Evolutionary conservation across 1,140 invertebrate genomes (phyloP), one percentile per base, ranked within the genome.

Genomic region (Scaptomyza montana): DNA sequence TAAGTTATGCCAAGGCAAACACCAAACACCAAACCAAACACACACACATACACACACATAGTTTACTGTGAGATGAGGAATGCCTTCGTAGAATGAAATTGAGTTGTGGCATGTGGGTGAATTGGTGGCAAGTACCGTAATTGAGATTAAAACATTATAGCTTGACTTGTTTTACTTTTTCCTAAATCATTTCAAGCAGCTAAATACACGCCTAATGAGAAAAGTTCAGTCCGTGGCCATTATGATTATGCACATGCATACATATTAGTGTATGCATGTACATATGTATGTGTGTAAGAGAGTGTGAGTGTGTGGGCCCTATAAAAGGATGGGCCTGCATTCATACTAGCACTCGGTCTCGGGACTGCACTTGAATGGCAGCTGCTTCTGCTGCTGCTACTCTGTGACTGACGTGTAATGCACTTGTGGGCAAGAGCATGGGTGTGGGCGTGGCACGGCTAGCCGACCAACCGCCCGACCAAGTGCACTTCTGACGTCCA

Each of bases 81-180:
- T 56, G 54, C 41, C 41, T 57, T 9, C 19, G 25, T 19, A n/a
- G 16, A 33, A 45, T 16, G 13, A 30, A 63, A 19, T 8, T 16
- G 55, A 12, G 45, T 25, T 13, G 21, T 45, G 36, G 43, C 25
- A 19, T 51, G 46, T 47, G 28, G 46, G 28, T 49, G 49, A 86
- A 85, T 77, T 80, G 84, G 78, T 82, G 80, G 84, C 85, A 89
- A 89, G 84, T 89, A 77, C 77, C 79, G 72, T 89, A 89, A 89
- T 89, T 89, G 85, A 89, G 84, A 89, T 89, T 87, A 87, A 89
- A 87, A 87, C 84, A 87, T 87, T 89, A 89, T 89, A 89, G 84
- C 85, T 89, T 89, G 84, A 89, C 84, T 89, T 89, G 85, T 84
- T 89, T 89, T 89, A 84, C 79, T 89, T 89, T 36, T 82, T 87